These are phyloP conservation scores for Hymenopus coronatus DNA, from an alignment of 2,888 invertebrate species.

Conservation along the genomic window DNA sequence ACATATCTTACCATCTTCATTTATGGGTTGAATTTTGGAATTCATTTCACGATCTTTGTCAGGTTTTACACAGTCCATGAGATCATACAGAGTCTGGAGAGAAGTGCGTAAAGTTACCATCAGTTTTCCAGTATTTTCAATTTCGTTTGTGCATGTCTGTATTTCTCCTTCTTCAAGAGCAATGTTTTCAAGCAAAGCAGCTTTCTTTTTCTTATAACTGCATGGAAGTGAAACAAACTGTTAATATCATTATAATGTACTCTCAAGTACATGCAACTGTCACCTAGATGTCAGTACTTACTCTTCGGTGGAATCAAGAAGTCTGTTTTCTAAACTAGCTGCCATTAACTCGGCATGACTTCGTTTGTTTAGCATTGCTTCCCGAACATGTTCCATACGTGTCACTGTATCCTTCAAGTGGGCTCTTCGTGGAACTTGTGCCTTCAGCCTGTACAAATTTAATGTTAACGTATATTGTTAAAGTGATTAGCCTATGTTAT, in stretches of 20 bases:
- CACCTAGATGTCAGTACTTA: background rate
- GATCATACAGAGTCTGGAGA: background rate
- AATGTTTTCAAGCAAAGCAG: background rate
- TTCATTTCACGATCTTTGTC: background rate
- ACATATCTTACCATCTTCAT: background rate
- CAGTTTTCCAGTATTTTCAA: background rate
- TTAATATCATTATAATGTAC: too few relatives aligned
- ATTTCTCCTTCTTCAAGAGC: background rate
- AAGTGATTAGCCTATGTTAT: too few relatives aligned
- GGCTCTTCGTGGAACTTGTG: background rate
- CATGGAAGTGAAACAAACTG: background rate
- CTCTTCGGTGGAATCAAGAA: background rate
- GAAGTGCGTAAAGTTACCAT: background rate
- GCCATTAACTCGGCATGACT: background rate
- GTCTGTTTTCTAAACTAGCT: background rate
- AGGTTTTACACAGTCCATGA: background rate
- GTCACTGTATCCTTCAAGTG: background rate
- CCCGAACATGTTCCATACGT: background rate
- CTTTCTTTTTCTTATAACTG: background rate
- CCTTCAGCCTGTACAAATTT: background rate
- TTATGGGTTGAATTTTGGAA: background rate
- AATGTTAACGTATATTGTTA: too few relatives aligned
- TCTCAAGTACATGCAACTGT: too few relatives aligned
- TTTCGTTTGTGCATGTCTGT: background rate
- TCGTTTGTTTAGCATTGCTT: background rate